phyloP scores from a whole-genome alignment of 2,797 vertebrate genomes.

The Amblyraja radiata region DNA sequence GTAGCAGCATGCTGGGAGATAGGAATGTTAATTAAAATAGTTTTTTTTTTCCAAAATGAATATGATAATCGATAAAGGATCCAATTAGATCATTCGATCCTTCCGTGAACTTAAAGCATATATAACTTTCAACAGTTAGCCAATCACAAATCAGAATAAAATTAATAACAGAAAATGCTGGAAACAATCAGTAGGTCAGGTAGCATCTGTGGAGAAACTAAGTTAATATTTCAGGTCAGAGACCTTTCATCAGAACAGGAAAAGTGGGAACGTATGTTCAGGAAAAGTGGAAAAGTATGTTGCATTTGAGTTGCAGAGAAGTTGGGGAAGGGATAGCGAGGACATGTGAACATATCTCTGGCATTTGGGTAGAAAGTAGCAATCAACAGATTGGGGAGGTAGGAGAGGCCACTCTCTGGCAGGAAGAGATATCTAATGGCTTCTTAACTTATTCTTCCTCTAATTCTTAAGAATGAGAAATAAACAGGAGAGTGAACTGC shows the following conservation, averaged over 20 bases:
- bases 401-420: not conserved
- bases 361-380: not conserved
- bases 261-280: too few species aligned
- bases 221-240: too few species aligned
- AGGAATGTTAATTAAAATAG: not conserved
- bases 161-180: not conserved
- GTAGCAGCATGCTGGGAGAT: not conserved
- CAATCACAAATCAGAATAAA: not conserved
- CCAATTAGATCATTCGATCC: not conserved
- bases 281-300: too few species aligned
- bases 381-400: not conserved
- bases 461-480: too few species aligned
- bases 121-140: not conserved
- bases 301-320: too few species aligned
- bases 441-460: too few species aligned
- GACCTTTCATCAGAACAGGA: too few species aligned
- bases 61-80: not conserved
- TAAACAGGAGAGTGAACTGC: too few species aligned
- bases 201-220: too few species aligned
- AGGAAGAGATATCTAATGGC: not conserved
- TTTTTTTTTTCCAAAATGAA: not conserved
- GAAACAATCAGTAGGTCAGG: too few species aligned
- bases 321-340: too few species aligned
- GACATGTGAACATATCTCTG: too few species aligned
- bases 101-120: not conserved